These are phyloP conservation scores for Syngnathoides biaculeatus DNA, from an alignment of 2,113 vertebrate species.

Conservation along the genomic window DNA sequence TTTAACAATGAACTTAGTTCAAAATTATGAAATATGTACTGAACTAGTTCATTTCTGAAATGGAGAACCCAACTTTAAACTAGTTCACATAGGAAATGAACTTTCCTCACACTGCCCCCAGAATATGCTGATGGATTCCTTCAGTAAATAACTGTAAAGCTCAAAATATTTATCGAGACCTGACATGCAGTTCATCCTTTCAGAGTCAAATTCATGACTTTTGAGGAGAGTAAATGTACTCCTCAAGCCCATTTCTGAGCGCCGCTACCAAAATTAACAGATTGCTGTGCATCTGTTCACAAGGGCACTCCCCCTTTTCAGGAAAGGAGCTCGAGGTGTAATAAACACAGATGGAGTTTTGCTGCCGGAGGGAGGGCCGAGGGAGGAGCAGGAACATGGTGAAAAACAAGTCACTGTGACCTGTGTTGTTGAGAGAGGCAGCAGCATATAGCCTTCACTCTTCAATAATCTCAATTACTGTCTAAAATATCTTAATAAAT, in stretches of 20 bases:
- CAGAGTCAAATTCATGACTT: neutral
- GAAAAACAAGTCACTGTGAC: conserved; percentile 39
- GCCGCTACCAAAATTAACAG: conserved; percentile 24
- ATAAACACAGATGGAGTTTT: conserved; percentile 56
- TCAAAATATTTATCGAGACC: neutral
- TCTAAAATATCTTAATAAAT: conserved; percentile 10
- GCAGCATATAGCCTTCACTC: neutral
- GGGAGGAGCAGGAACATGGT: conserved; percentile 39
- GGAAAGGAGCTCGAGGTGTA: conserved; percentile 30
- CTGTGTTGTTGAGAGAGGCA: neutral
- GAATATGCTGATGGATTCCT: no score
- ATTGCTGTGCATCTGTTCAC: conserved; percentile 40
- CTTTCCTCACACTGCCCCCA: no score
- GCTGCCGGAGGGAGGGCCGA: conserved; percentile 29
- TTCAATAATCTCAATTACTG: no score
- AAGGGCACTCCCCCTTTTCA: conserved; percentile 27
- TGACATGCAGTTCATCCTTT: neutral
- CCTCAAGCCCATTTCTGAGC: conserved; percentile 7
- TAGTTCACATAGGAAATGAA: no score
- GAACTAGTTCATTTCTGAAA: no score
- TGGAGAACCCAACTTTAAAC: no score
- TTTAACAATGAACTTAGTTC: no score
- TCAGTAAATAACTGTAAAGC: neutral
- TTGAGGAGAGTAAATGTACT: neutral
- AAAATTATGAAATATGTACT: no score